Evolutionary conservation across 2,888 invertebrate species (phyloP).

Genomic region (Sycophila texana): DNA sequence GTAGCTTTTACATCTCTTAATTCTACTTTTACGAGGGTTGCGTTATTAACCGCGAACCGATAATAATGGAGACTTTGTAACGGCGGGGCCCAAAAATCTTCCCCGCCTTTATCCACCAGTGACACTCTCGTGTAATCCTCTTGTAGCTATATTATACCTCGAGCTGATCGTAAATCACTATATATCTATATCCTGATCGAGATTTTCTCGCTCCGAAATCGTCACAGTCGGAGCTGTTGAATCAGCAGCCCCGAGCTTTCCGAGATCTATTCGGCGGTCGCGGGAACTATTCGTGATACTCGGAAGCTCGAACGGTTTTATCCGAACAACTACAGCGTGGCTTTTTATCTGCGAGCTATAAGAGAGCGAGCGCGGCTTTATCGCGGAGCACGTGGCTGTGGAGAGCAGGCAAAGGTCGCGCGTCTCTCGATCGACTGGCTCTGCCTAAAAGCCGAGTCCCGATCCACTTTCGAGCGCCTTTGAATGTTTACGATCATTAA

Average conservation of each 20-base stretch:
- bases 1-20: slow-evolving; percentile 4
- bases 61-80: slow-evolving; percentile 2
- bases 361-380: slow-evolving; percentile 18
- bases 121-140: slow-evolving; percentile 2
- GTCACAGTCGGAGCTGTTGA: too few relatives aligned
- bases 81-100: not conserved
- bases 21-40: slow-evolving; percentile 22
- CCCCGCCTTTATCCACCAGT: not conserved
- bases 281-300: too few relatives aligned
- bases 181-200: too few relatives aligned
- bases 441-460: not conserved
- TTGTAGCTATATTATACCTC: too few relatives aligned
- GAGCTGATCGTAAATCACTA: too few relatives aligned
- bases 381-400: slow-evolving; percentile 32
- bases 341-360: slow-evolving; percentile 1
- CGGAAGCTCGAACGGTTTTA: too few relatives aligned
- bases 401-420: too few relatives aligned
- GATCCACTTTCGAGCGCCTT: slow-evolving; percentile 2
- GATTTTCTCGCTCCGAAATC: too few relatives aligned
- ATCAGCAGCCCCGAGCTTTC: too few relatives aligned
- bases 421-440: not conserved
- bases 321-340: too few relatives aligned
- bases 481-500: slow-evolving; percentile 37
- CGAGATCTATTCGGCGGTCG: too few relatives aligned
- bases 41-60: not conserved